A percentile compares a stretch with the other conserved stretches of the same genome.
These are phyloP conservation scores for Psilopogon haemacephalus DNA, from an alignment of 2,113 vertebrate species.

Conservation along the genomic window DNA sequence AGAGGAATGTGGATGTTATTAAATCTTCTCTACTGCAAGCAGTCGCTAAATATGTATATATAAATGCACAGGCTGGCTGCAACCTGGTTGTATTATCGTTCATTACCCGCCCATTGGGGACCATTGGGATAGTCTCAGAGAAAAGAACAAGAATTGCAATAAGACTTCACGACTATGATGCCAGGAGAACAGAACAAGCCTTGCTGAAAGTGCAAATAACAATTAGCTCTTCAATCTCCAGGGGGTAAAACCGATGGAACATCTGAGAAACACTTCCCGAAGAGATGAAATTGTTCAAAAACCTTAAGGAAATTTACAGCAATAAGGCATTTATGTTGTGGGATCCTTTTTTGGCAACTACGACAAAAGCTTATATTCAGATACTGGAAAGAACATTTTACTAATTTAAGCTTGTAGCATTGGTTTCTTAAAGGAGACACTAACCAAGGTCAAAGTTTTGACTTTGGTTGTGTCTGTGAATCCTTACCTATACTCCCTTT, in stretches of 20 bases:
- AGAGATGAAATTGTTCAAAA: slow-evolving; percentile 9
- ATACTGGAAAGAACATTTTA: background rate
- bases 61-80: background rate
- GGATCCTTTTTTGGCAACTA: background rate
- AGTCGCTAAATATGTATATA: slow-evolving; percentile 26
- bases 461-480: background rate
- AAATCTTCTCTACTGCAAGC: background rate
- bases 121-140: background rate
- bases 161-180: background rate
- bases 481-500: background rate
- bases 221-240: slow-evolving; percentile 37
- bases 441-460: background rate
- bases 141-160: slow-evolving; percentile 24
- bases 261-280: background rate
- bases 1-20: background rate
- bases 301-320: slow-evolving; percentile 23
- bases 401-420: background rate
- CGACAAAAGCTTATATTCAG: background rate
- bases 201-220: slow-evolving; percentile 49
- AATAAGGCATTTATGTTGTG: background rate
- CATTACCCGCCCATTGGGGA: background rate
- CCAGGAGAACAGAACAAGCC: background rate
- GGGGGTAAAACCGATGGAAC: background rate
- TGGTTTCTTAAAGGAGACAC: background rate
- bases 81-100: slow-evolving; percentile 34